Evolutionary conservation across 1,140 invertebrate species (phyloP).

Genomic region (Formica selysi): DNA sequence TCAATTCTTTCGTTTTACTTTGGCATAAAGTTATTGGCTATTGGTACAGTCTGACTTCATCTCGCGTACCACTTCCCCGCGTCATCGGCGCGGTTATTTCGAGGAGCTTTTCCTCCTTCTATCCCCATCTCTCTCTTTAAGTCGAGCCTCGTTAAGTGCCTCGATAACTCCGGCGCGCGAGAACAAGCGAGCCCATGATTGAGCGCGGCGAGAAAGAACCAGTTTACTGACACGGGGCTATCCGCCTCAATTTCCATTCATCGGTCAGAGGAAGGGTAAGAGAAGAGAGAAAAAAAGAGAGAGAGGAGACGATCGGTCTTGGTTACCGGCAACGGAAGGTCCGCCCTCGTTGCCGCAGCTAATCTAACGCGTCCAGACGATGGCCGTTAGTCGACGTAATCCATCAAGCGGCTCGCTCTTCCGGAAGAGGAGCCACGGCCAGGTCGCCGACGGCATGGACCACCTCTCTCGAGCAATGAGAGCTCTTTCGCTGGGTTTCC

Average conservation of each 20-base stretch:
- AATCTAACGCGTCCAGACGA: slow-evolving; percentile 63
- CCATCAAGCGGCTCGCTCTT: slow-evolving; percentile 59
- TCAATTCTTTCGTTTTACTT: background rate
- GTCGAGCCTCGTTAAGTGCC: slow-evolving; percentile 55
- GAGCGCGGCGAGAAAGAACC: slow-evolving; percentile 57
- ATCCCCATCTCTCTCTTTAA: slow-evolving; percentile 22
- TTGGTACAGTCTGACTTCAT: background rate
- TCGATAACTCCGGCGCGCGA: slow-evolving; percentile 51
- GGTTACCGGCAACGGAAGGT: slow-evolving; percentile 56
- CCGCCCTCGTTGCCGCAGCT: slow-evolving; percentile 58
- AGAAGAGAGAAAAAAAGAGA: slow-evolving; percentile 2
- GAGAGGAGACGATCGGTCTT: slow-evolving; percentile 51
- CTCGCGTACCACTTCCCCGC: background rate
- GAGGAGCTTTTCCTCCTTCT: background rate
- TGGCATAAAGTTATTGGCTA: background rate
- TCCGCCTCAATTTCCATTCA: slow-evolving; percentile 62
- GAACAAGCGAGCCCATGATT: slow-evolving; percentile 54
- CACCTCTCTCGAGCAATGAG: slow-evolving; percentile 41
- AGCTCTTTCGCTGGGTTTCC: slow-evolving; percentile 55
- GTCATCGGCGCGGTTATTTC: background rate
- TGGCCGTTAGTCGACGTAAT: slow-evolving; percentile 63
- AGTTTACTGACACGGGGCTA: slow-evolving; percentile 58
- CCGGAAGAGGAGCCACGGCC: slow-evolving; percentile 59
- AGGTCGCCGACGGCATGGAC: slow-evolving; percentile 55
- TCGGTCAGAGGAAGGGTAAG: slow-evolving; percentile 28